Percentiles rank a stretch among this genome's conserved stretches.
Evolutionary conservation across 1,140 invertebrate genomes (phyloP).

Genomic region (Dryas iulia): DNA sequence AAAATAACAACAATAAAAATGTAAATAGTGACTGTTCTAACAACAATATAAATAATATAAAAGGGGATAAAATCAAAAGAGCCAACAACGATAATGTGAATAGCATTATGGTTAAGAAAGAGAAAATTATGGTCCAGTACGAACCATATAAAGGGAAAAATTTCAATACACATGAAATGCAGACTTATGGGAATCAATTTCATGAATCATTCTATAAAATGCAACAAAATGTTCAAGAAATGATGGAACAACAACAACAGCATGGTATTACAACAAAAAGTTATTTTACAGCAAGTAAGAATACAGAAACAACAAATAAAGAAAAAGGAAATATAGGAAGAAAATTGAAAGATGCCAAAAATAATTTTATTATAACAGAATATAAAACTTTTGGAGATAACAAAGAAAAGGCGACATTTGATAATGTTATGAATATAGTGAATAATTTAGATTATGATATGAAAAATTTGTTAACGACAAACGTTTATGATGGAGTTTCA

Average conservation of each 20-base stretch:
- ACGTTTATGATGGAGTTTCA: not conserved
- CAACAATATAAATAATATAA: not conserved
- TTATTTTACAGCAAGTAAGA: not conserved
- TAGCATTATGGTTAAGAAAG: constrained; percentile 47
- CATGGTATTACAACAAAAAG: not conserved
- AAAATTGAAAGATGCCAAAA: not conserved
- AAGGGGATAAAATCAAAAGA: constrained; percentile 23
- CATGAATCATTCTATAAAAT: constrained; percentile 61
- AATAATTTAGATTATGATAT: not conserved
- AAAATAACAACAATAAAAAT: not conserved
- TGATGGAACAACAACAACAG: constrained; percentile 22
- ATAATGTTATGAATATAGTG: not conserved
- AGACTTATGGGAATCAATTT: constrained; percentile 48
- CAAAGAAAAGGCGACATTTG: not conserved
- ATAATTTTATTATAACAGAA: not conserved
- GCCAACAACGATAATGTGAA: constrained; percentile 5
- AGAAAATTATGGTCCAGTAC: constrained; percentile 45
- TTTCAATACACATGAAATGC: constrained; percentile 44
- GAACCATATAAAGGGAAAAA: constrained; percentile 45
- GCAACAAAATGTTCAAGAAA: constrained; percentile 51
- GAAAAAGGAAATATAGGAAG: not conserved
- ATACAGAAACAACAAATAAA: not conserved
- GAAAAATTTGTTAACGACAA: not conserved
- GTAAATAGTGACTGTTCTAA: not conserved
- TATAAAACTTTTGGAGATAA: constrained; percentile 7